Percentiles rank a stretch among this genome's conserved stretches.
Conservation (phyloP, 2,113 vertebrate genomes). For the Paradisaea rubra region DNA sequence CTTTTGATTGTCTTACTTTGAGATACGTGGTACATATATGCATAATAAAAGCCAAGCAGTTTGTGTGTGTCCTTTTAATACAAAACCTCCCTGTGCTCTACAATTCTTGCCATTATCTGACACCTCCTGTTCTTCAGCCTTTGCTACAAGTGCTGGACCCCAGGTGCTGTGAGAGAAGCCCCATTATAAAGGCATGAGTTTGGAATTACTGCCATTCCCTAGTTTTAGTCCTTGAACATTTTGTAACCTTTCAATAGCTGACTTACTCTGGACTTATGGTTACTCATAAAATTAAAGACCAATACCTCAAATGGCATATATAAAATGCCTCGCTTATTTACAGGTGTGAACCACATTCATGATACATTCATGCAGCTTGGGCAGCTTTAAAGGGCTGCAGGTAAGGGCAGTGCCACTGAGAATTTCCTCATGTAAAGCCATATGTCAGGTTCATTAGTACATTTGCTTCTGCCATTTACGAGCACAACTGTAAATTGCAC, state of each 20-base stretch:
- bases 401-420: neutral
- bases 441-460: slow-evolving; percentile 35
- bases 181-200: neutral
- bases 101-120: neutral
- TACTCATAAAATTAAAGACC: neutral
- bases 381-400: neutral
- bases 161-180: neutral
- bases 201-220: neutral
- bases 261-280: neutral
- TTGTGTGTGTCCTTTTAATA: neutral
- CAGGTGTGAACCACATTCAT: neutral
- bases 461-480: slow-evolving; percentile 29
- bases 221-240: neutral
- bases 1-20: neutral
- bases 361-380: neutral
- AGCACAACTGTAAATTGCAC: slow-evolving; percentile 5
- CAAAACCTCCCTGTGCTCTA: neutral
- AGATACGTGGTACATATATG: neutral
- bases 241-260: neutral
- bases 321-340: neutral
- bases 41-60: neutral
- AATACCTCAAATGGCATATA: neutral
- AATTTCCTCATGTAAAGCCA: neutral
- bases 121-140: neutral
- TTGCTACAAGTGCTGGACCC: neutral